These are phyloP conservation scores for Novumbra hubbsi DNA, from an alignment of 2,797 vertebrate species.

Conservation along the genomic window DNA sequence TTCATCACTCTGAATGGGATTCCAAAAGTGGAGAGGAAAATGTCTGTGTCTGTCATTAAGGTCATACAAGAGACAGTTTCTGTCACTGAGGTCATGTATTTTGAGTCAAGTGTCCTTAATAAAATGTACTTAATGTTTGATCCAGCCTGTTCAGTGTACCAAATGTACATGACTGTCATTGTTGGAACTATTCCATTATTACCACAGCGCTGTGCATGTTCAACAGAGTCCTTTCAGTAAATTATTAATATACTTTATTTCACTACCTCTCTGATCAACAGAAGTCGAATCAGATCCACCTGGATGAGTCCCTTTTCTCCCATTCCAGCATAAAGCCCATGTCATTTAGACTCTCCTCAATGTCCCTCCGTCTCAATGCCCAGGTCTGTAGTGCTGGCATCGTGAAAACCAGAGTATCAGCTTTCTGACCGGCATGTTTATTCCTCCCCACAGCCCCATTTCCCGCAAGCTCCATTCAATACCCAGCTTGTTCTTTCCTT, in stretches of 20 bases:
- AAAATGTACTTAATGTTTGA: no score
- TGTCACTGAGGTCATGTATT: no score
- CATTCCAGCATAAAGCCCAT: constrained; percentile 8
- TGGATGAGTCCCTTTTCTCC: constrained; percentile 15
- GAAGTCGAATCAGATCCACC: not conserved
- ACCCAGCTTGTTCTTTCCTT: constrained; percentile 44
- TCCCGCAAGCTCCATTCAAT: constrained; percentile 72
- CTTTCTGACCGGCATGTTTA: constrained; percentile 69
- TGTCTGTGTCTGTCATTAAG: no score
- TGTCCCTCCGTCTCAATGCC: constrained; percentile 54
- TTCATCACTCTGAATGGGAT: no score
- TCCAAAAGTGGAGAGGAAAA: no score
- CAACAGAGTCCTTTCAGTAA: no score
- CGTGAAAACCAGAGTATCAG: constrained; percentile 68
- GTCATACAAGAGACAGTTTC: not conserved
- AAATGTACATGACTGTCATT: not conserved
- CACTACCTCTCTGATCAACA: not conserved
- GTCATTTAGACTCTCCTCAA: constrained; percentile 48
- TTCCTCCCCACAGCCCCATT: constrained; percentile 64
- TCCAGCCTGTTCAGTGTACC: no score
- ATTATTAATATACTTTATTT: not conserved
- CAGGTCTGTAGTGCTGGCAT: constrained; percentile 46
- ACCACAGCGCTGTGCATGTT: no score
- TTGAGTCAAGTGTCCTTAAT: no score
- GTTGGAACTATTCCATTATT: no score